Percentiles rank a stretch among this genome's conserved stretches.
Conservation (phyloP, 2,888 invertebrate species). For the Cryptus viduatorius region DNA sequence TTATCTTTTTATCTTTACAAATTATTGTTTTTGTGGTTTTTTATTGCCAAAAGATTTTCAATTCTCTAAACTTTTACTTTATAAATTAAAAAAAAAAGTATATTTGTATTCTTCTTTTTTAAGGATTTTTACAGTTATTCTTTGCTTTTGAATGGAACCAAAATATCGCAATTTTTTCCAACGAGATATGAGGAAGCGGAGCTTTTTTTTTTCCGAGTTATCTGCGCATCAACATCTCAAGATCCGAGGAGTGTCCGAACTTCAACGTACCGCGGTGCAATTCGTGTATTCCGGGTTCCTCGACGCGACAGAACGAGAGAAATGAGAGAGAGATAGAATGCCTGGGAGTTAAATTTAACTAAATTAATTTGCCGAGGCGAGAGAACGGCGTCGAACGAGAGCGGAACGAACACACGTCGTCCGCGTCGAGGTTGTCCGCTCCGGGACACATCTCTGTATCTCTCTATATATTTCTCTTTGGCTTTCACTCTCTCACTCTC, state of each 20-base stretch:
- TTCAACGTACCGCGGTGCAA: slow-evolving; percentile 52
- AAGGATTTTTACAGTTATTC: background rate
- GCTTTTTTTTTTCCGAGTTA: background rate
- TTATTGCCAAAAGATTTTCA: no score
- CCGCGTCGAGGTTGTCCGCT: slow-evolving; percentile 26
- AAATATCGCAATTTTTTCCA: background rate
- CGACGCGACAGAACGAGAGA: slow-evolving; percentile 31
- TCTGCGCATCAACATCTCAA: background rate
- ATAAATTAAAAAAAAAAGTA: no score
- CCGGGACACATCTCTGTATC: background rate
- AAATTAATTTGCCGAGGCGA: slow-evolving; percentile 72
- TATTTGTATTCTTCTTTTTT: background rate
- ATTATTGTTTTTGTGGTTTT: background rate
- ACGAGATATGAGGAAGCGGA: slow-evolving; percentile 4
- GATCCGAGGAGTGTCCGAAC: slow-evolving; percentile 43
- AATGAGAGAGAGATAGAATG: slow-evolving; percentile 19
- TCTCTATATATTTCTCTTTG: slow-evolving; percentile 2
- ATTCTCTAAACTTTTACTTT: no score
- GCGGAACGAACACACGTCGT: slow-evolving; percentile 64
- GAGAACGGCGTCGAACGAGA: slow-evolving; percentile 60
- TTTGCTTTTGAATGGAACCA: background rate
- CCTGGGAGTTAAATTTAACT: slow-evolving; percentile 71
- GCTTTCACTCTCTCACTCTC: background rate
- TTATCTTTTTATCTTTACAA: background rate
- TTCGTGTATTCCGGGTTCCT: slow-evolving; percentile 34